phyloP scores from a whole-genome alignment of 2,797 vertebrate genomes.

The Iguana delicatissima region DNA sequence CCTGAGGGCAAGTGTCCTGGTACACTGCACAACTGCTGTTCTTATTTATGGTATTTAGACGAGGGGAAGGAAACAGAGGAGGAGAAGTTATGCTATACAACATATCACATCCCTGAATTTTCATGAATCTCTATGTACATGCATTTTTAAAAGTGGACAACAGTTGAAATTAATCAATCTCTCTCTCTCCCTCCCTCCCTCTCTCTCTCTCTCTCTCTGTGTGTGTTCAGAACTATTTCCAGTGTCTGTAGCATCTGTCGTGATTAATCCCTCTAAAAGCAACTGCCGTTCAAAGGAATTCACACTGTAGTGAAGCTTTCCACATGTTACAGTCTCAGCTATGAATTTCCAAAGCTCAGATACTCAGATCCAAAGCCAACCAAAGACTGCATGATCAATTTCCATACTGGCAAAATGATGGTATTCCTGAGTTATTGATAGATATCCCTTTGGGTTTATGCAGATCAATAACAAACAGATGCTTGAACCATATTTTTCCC shows the following conservation, averaged over 20 bases:
- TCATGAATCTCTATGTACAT: not conserved
- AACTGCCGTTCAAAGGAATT: conserved; percentile 80
- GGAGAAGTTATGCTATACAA: not conserved
- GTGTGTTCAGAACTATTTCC: conserved; percentile 77
- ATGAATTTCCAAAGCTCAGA: conserved; percentile 73
- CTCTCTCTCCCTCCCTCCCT: not conserved
- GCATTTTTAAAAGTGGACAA: conserved; percentile 68
- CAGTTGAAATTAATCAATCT: conserved; percentile 53
- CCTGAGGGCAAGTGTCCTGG: not conserved
- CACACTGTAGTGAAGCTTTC: conserved; percentile 77
- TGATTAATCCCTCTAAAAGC: conserved; percentile 78
- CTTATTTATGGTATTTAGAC: not conserved
- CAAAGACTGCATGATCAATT: conserved; percentile 53
- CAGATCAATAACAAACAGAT: not conserved
- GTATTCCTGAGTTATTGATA: not conserved
- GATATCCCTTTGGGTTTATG: not conserved
- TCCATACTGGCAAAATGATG: conserved; percentile 45
- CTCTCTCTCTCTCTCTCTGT: not conserved
- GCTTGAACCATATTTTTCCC: not conserved
- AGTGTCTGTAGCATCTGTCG: conserved; percentile 82
- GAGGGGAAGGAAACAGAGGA: too few species aligned
- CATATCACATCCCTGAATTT: not conserved
- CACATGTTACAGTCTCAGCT: conserved; percentile 75
- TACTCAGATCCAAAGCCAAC: conserved; percentile 36
- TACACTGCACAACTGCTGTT: too few species aligned